Evolutionary conservation across 2,113 vertebrate species (phyloP), one percentile per base, ranked within the genome.

Genomic region (Peromyscus maniculatus): DNA sequence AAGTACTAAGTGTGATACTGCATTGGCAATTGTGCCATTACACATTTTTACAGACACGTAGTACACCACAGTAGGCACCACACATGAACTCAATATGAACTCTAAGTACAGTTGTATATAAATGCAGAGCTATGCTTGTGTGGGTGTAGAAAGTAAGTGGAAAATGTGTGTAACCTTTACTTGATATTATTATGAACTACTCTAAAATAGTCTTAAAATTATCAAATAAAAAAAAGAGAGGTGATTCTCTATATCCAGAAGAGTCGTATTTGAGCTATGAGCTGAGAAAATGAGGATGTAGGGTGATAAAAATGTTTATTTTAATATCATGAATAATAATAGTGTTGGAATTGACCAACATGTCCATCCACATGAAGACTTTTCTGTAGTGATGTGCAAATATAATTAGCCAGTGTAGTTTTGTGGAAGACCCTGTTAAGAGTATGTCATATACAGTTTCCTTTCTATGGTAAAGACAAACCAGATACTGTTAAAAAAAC

Each of bases 221-320:
- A 67, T 91, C 7, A 69, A 57, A 36, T 79, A 16, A 59, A 89
- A 62, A 93, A 62, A 93, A 69, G 69, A 92, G 13, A 79, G 26
- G 28, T 33, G 28, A 33, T 79, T 79, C 77, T 33, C 28, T 79
- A 31, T 4, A 55, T 49, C 26, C 79, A 96, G 78, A 87, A 93
- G 86, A 39, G 55, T 95, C 22, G 66, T 49, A 49, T 43, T 92
- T 97, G 62, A 55, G 83, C 87, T 96, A 91, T 36, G 57, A 49
- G 49, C 13, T 49, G 22, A 94, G 69, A 64, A 97, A 93, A 46
- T 95, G 64, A 77, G 52, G 33, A 75, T 92, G 59, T 59, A 19
- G 39, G n/a, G 49, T 75, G 62, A 79, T 33, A 83, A 83, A 36
- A 49, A 52, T 66, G 28, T 57, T 97, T 82, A 87, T 55, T 82